Evolutionary conservation across 2,797 vertebrate genomes (phyloP), one percentile per base, ranked within the genome.

Genomic region (Lindbergichthys nudifrons): DNA sequence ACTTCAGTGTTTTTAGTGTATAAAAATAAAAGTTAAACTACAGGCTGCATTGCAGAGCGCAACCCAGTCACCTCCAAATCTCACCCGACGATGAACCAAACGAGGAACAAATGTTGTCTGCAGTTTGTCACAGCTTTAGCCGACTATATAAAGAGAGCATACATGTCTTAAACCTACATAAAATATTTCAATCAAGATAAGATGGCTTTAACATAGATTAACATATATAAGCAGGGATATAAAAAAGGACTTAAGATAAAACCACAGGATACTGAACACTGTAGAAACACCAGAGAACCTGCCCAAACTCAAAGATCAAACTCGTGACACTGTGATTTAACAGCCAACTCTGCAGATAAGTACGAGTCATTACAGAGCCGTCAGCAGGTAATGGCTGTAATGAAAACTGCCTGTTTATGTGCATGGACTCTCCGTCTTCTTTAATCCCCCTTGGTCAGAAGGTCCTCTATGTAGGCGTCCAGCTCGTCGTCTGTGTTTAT

Each of bases 401-500:
- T 41, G n/a, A 77, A 78, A 57, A 72, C 65, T 67, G 56, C 60
- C 52, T 26, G 50, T 83, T 76, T 21, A 48, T 85, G 68, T 77
- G 57, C 48, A 81, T 26, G 50, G 80, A 26, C 18, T 64, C n/a
- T 51, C 3, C 12, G 19, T 80, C 72, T 46, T 68, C 70, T 73
- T 97, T 92, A 99, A 88, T 99, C 98, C 63, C 98, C 98, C 91
- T 98, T 98, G 48, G 97, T 98, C 70, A 99, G 97, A 83, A 99
- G 93, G 88, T 99, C 98, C 73, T 99, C 98, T 2, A 99, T 99
- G 89, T 99, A 99, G 13, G 98, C 97, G 57, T 99, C 98, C 80
- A 99, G 94, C 83, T 99, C 98, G 36, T 99, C 98, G 47, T 99
- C 98, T 51, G 97, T 99, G 90, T 98, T 99, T 88, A 99, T 99